phyloP scores from a whole-genome alignment of 23 tunicate genomes.

The Styela plicata region DNA sequence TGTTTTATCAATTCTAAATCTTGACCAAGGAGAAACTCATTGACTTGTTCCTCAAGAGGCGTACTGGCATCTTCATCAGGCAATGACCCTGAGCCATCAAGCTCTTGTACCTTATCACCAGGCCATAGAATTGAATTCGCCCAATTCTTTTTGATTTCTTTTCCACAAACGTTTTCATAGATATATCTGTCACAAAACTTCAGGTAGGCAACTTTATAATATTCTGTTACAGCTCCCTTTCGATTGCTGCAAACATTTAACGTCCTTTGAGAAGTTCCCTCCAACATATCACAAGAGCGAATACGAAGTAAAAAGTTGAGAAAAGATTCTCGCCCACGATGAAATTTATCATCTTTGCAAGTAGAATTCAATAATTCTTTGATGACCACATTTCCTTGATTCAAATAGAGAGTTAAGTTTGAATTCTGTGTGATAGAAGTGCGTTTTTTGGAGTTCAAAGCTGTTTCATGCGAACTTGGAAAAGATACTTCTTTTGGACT shows the following conservation, averaged over 20 bases:
- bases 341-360: not conserved
- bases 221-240: slow-evolving; percentile 36
- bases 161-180: slow-evolving; percentile 9
- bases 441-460: too few relatives aligned
- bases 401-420: too few relatives aligned
- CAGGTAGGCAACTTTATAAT: slow-evolving; percentile 40
- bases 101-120: not conserved
- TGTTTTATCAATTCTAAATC: slow-evolving; percentile 10
- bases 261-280: slow-evolving; percentile 29
- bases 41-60: not conserved
- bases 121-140: not conserved
- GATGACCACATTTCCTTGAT: too few relatives aligned
- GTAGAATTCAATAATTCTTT: not conserved
- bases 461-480: too few relatives aligned
- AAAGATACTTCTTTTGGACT: too few relatives aligned
- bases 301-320: slow-evolving; percentile 49
- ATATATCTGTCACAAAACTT: slow-evolving; percentile 36
- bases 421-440: too few relatives aligned
- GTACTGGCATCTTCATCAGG: not conserved
- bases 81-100: not conserved
- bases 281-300: slow-evolving; percentile 35
- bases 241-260: slow-evolving; percentile 27
- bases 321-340: slow-evolving; percentile 19
- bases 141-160: not conserved
- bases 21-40: not conserved